Evolutionary conservation across 1,140 invertebrate species (phyloP).

Genomic region (Diuraphis noxia): DNA sequence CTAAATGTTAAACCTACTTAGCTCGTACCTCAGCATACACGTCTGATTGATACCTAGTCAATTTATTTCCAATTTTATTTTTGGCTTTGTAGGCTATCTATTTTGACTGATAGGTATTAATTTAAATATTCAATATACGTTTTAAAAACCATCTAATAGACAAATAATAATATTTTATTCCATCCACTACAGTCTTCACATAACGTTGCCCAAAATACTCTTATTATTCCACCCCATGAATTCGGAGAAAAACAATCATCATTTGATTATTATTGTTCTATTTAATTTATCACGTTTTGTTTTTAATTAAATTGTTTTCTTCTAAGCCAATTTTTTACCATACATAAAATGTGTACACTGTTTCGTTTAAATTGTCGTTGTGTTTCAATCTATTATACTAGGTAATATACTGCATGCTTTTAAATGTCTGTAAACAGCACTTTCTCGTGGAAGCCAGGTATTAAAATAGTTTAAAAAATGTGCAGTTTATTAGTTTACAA

Average conservation of each 20-base stretch:
- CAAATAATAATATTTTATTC: too few species aligned
- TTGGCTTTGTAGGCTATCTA: too few species aligned
- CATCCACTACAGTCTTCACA: too few species aligned
- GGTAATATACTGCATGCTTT: not conserved
- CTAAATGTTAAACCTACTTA: not conserved
- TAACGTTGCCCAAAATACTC: too few species aligned
- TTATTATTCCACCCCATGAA: too few species aligned
- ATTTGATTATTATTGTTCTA: not conserved
- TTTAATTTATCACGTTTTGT: too few species aligned
- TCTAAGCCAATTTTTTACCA: too few species aligned
- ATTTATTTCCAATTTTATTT: too few species aligned
- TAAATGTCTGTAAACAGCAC: too few species aligned
- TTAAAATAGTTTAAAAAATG: not conserved
- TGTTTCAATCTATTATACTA: not conserved
- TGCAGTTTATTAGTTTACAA: not conserved
- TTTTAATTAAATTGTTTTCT: not conserved
- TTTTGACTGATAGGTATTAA: too few species aligned
- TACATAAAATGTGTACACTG: too few species aligned
- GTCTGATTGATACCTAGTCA: not conserved
- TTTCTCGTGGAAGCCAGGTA: not conserved
- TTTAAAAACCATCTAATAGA: too few species aligned
- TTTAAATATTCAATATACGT: not conserved
- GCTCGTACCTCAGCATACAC: not conserved
- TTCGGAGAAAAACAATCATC: not conserved
- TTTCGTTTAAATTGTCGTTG: not conserved